Base-by-base conservation (phyloP, 1,140 invertebrate species). In the Lineus longissimus region DNA sequence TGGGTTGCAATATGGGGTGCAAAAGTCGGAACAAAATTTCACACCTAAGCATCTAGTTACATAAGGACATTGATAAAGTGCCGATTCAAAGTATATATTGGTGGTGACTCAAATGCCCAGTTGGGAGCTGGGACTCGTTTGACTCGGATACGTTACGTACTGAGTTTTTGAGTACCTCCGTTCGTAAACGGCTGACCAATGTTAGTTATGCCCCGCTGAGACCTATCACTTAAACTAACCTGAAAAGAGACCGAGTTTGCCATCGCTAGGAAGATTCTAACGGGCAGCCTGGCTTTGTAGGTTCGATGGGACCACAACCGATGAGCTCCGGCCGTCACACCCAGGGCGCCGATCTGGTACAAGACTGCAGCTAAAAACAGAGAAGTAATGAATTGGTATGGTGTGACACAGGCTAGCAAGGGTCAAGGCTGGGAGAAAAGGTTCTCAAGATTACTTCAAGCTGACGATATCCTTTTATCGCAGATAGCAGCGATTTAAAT, bases 321-420 rank as follows among this genome's bases (percentile, higher is more conserved):
- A 79, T 98, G 95, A 11, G 92, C 93, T 23, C 95, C 95, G 33
- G 93, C 95, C 17, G 95, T 98, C 59, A 97, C 92, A 15, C 85
- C 85, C 22, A 85, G 73, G 2, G 90, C 92, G 23, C 70, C 67
- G 19, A 86, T 76, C 56, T 88, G 78, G 80, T 93, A 94, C 59
- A 79, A 71, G 22, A 76, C 22, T 11, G 75, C 22, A 27, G 72
- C 77, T 80, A 70, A 25, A 76, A 72, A 47, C 6, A 51, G n/a
- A 64, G 61, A 41, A 41, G 55, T 1, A 6, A 15, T 59, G 6
- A 9, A 25, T 29, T 62, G 55, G 30, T 22, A 33, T 40, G 11
- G 7, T 9, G 13, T 60, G 13, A 41, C n/a, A 4, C 22, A 25
- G 1, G n/a, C 13, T 4, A 2, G 13, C 9, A 19, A 22, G 13